Evolutionary conservation across 1,140 invertebrate genomes (phyloP).

Genomic region (Lutraria rhynchaena): DNA sequence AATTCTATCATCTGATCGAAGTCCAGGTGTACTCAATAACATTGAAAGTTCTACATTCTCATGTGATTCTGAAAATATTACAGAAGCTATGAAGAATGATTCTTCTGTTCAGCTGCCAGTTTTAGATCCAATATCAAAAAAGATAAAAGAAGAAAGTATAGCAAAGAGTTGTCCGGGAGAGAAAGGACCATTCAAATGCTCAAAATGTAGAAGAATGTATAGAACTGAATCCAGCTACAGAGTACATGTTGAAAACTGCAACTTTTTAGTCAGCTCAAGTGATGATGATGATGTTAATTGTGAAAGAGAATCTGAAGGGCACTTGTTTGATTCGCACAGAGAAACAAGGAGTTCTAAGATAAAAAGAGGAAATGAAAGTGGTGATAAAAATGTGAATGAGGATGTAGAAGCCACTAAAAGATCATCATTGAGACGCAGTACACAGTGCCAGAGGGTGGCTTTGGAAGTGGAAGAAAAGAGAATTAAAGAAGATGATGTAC

Average conservation of each 20-base stretch:
- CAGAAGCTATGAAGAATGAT: too few relatives aligned
- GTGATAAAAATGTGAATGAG: background rate
- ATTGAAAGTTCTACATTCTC: too few relatives aligned
- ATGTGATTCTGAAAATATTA: too few relatives aligned
- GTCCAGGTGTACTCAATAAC: too few relatives aligned
- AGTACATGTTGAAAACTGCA: conserved; percentile 90
- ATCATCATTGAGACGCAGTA: conserved; percentile 50
- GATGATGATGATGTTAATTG: conserved; percentile 73
- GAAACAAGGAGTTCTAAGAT: conserved; percentile 19
- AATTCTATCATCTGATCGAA: too few relatives aligned
- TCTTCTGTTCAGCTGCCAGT: conserved; percentile 59
- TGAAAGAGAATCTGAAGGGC: conserved; percentile 45
- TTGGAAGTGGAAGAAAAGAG: conserved; percentile 47
- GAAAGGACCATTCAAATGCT: conserved; percentile 90
- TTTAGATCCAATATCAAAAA: conserved; percentile 75
- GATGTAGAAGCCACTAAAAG: conserved; percentile 56
- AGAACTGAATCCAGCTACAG: conserved; percentile 93
- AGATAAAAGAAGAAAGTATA: conserved; percentile 79
- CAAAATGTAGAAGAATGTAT: conserved; percentile 93
- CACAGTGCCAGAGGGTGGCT: conserved; percentile 53
- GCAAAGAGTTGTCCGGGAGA: conserved; percentile 76
- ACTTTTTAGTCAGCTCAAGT: conserved; percentile 83
- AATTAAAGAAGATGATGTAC: conserved; percentile 9
- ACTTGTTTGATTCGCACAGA: conserved; percentile 30
- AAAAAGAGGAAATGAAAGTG: background rate